phyloP scores from a whole-genome alignment of 2,888 invertebrate genomes.

The Melolontha melolontha region DNA sequence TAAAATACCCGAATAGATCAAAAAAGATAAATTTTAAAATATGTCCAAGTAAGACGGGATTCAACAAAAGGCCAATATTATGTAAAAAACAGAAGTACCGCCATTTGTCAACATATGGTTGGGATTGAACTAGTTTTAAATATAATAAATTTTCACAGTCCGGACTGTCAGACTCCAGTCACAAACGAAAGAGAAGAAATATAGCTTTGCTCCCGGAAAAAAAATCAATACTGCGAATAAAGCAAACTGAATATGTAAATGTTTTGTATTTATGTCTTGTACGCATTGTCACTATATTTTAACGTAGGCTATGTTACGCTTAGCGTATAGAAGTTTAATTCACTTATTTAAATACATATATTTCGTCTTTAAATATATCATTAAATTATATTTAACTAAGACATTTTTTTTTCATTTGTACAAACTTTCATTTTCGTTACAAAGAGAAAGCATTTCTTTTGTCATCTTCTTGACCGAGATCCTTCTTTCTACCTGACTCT shows the following conservation, averaged over 20 bases:
- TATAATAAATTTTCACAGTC: conserved; percentile 26
- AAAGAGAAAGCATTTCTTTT: too few species aligned
- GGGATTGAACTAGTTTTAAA: conserved; percentile 36
- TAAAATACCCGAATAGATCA: conserved; percentile 2
- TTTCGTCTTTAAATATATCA: too few species aligned
- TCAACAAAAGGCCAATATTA: conserved; percentile 5
- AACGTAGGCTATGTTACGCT: too few species aligned
- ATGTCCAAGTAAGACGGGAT: conserved; percentile 9
- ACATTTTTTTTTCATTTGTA: too few species aligned
- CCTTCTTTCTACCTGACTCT: too few species aligned
- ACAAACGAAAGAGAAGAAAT: conserved; percentile 26
- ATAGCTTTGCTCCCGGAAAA: conserved; percentile 12
- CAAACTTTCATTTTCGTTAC: too few species aligned
- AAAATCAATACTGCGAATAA: conserved; percentile 19
- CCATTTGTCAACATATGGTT: conserved; percentile 34
- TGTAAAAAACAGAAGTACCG: conserved; percentile 19
- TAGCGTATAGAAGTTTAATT: too few species aligned
- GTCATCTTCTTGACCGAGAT: too few species aligned
- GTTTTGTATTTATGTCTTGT: not conserved
- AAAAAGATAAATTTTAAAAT: conserved; percentile 22
- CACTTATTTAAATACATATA: too few species aligned
- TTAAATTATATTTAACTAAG: too few species aligned
- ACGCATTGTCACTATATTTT: not conserved
- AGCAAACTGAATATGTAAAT: conserved; percentile 8
- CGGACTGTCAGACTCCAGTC: conserved; percentile 18